Evolutionary conservation across 2,888 invertebrate species (phyloP).

Genomic region (Polylopha cassiicola): DNA sequence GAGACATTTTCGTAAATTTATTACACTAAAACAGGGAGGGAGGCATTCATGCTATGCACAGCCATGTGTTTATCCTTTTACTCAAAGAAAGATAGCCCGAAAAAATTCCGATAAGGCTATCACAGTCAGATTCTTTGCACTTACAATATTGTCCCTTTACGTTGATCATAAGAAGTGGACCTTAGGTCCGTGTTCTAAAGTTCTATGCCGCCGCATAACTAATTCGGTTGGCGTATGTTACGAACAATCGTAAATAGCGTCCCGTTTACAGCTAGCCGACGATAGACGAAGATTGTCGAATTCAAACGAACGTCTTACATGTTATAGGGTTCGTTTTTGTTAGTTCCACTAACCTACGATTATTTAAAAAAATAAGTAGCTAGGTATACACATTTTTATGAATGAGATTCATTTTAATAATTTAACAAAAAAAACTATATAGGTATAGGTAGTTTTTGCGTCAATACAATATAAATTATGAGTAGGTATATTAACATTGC

Average conservation of each 20-base stretch:
- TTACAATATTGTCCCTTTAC: constrained; percentile 21
- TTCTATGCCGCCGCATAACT: constrained; percentile 7
- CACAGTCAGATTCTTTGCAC: constrained; percentile 49
- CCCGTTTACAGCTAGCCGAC: constrained; percentile 51
- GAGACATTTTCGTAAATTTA: not conserved
- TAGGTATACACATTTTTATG: too few species aligned
- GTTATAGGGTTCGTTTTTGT: not conserved
- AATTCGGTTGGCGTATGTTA: constrained; percentile 35
- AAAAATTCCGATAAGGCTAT: constrained; percentile 59
- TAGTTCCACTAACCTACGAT: too few species aligned
- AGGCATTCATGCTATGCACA: constrained; percentile 14
- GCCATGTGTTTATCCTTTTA: constrained; percentile 51
- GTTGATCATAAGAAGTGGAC: constrained; percentile 31
- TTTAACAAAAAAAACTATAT: too few species aligned
- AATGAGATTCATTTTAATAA: too few species aligned
- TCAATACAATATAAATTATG: too few species aligned
- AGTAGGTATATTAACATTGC: too few species aligned
- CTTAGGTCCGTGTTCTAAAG: constrained; percentile 27
- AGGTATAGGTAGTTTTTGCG: too few species aligned
- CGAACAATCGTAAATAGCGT: constrained; percentile 55
- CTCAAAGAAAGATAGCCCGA: constrained; percentile 58
- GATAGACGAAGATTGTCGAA: constrained; percentile 55
- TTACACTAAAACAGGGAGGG: constrained; percentile 1
- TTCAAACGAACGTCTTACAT: constrained; percentile 38
- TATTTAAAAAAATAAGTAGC: too few species aligned